phyloP scores from a whole-genome alignment of 2,797 vertebrate species.

The Hypotaenidia philippensis region DNA sequence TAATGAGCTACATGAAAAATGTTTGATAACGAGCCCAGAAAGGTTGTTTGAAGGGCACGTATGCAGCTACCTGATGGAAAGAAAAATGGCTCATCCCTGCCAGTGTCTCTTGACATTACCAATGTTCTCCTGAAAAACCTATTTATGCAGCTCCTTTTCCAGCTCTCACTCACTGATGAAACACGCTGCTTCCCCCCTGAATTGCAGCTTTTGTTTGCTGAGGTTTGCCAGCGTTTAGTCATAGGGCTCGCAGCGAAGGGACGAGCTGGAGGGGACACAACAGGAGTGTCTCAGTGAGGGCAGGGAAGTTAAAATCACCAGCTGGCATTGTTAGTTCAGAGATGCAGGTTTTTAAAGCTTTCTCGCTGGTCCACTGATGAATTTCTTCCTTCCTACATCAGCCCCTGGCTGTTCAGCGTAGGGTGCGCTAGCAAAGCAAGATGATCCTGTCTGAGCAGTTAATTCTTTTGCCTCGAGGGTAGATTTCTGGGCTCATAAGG shows the following conservation, averaged over 20 bases:
- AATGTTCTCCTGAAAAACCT: background rate
- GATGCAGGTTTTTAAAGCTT: background rate
- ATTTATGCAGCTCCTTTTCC: background rate
- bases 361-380: background rate
- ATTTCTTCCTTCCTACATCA: background rate
- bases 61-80: background rate
- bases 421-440: background rate
- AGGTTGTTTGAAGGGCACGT: background rate
- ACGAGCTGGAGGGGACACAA: accelerated
- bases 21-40: background rate
- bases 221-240: background rate
- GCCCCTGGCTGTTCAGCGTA: background rate
- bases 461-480: background rate
- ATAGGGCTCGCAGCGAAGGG: background rate
- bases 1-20: background rate
- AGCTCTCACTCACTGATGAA: background rate
- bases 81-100: background rate
- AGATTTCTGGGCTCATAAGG: background rate
- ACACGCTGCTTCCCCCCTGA: background rate
- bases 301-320: background rate
- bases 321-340: background rate
- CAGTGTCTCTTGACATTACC: background rate
- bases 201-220: background rate
- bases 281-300: background rate
- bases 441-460: background rate